These are phyloP conservation scores for Noturus placidus DNA, from an alignment of 2,113 vertebrate species.

Conservation along the genomic window DNA sequence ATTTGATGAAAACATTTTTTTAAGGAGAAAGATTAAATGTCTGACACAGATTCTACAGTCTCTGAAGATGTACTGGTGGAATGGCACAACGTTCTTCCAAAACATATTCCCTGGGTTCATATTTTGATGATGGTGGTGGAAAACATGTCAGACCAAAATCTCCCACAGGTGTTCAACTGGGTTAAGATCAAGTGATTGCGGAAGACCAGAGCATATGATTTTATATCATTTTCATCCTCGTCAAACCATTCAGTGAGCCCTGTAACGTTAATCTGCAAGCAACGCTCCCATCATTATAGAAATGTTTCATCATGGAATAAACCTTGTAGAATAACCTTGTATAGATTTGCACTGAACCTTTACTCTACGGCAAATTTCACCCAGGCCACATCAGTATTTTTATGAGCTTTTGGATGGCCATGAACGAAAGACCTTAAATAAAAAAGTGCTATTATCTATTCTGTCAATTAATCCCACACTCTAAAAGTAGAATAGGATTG, in stretches of 20 bases:
- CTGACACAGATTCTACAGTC: neutral
- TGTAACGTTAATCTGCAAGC: neutral
- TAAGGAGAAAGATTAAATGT: neutral
- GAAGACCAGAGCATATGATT: neutral
- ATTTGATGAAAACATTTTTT: neutral
- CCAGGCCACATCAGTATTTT: neutral
- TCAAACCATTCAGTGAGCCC: neutral
- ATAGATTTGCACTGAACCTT: neutral
- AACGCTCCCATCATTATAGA: neutral
- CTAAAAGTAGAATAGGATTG: neutral
- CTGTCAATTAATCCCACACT: neutral
- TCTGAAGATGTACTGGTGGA: neutral
- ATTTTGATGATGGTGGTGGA: neutral
- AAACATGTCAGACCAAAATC: neutral
- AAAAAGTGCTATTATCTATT: neutral
- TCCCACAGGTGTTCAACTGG: neutral
- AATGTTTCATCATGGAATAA: neutral
- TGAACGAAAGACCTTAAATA: neutral
- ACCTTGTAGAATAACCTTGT: neutral
- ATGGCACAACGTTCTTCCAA: neutral
- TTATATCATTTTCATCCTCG: neutral
- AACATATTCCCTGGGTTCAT: neutral
- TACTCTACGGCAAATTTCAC: neutral
- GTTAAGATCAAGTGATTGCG: neutral
- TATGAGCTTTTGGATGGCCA: neutral